Evolutionary conservation across 2,888 invertebrate genomes (phyloP), one percentile per base, ranked within the genome.

Genomic region (Hoplodrina ambigua): DNA sequence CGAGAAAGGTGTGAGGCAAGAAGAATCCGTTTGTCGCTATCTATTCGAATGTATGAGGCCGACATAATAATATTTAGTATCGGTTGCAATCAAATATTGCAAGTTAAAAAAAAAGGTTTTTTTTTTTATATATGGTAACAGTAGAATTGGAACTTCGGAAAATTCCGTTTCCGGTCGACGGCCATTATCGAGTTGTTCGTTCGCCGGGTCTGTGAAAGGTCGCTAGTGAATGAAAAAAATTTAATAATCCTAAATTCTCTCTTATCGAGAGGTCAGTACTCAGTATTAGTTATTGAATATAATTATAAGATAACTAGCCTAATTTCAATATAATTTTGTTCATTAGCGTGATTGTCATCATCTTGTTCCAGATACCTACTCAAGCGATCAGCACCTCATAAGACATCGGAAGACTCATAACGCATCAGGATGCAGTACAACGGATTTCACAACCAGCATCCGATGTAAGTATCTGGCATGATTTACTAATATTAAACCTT

Each of bases 111-210:
- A 41, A 2, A 7, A 19, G 13, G 6, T 5, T 44, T 37, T 46
- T 46, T 17, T 46, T 17, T 11, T n/a, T n/a, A n/a, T n/a, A 41
- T n/a, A 30, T 56, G 69, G 69, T 60, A 75, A 77, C 37, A 50
- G 41, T 20, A 10, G 1, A 50, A 7, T 58, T 41, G 17, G 11
- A 4, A 44, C 44, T 44, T 46, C 46, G 44, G 13, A 57, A 65
- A 72, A 81, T 84, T 90, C 90, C 89, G 85, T 87, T 88, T 93
- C 93, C 93, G 89, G 73, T 82, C 46, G 88, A 88, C 88, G 65
- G 92, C 95, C 96, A 96, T 96, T 96, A 96, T 94, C 94, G 96
- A 96, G 96, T 96, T 96, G 97, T 96, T 97, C 96, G 95, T 96
- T 96, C 96, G 95, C 96, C 96, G 96, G 95, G 96, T 94, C 92